Percentiles rank a stretch among this genome's conserved stretches.
Conservation (phyloP, 2,888 invertebrate species). For the Parochlus steinenii region DNA sequence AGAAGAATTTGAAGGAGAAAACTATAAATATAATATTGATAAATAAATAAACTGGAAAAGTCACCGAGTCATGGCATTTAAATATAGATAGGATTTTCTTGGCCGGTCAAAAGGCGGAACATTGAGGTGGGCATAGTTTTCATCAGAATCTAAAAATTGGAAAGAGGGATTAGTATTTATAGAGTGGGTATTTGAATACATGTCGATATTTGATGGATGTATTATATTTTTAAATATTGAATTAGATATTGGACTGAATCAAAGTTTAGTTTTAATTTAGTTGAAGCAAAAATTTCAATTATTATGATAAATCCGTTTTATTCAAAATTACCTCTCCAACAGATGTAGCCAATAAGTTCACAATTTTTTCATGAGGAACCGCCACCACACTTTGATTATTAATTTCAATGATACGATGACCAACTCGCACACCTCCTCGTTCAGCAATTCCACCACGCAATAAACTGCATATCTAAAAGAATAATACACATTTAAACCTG, state of each 20-base stretch:
- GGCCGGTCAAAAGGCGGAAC: conserved; percentile 96
- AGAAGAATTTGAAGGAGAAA: too few species aligned
- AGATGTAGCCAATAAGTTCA: conserved; percentile 95
- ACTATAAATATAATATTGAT: too few species aligned
- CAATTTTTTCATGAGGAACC: conserved; percentile 98
- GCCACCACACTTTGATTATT: conserved; percentile 99
- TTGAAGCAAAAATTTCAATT: background rate
- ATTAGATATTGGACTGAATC: background rate
- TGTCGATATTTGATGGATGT: too few species aligned
- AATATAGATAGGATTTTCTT: conserved; percentile 98
- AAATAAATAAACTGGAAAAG: too few species aligned
- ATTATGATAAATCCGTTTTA: background rate
- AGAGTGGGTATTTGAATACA: too few species aligned
- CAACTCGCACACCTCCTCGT: conserved; percentile 94
- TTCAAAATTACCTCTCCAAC: conserved; percentile 94
- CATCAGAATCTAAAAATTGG: conserved; percentile 79
- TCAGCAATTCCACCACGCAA: conserved; percentile 97
- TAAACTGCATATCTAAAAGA: conserved; percentile 81
- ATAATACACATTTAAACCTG: background rate
- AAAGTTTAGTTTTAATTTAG: background rate
- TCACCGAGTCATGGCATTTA: too few species aligned
- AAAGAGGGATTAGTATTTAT: conserved; percentile 1
- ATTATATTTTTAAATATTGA: too few species aligned
- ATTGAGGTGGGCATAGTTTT: conserved; percentile 99
- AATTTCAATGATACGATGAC: conserved; percentile 99